A percentile compares a stretch with the other conserved stretches of the same genome.
phyloP scores from a whole-genome alignment of 2,113 vertebrate species.

The Colaptes auratus region DNA sequence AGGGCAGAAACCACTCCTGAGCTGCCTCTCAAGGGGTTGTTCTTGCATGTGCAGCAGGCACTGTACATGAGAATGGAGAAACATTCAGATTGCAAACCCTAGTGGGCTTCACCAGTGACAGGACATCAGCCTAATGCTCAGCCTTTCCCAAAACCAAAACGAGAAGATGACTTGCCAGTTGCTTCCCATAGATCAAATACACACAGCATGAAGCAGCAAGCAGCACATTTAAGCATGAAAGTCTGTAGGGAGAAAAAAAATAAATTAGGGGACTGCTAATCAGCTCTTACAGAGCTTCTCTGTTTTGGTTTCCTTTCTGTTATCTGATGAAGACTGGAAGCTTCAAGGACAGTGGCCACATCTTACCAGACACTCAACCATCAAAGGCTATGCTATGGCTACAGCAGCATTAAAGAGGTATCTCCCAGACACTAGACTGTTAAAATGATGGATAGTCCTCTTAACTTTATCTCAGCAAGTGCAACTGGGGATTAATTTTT shows the following conservation, averaged over 20 bases:
- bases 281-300: background rate
- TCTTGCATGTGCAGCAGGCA: fast-evolving
- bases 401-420: background rate
- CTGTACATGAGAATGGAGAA: fast-evolving
- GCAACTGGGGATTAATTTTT: background rate
- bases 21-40: background rate
- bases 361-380: background rate
- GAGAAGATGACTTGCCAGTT: background rate
- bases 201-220: background rate
- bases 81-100: background rate
- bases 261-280: background rate
- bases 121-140: background rate
- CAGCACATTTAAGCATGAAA: background rate
- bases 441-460: background rate
- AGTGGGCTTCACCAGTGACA: background rate
- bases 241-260: background rate
- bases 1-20: background rate
- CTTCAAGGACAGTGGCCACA: background rate
- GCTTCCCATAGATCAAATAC: background rate
- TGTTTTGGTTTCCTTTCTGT: background rate
- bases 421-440: background rate
- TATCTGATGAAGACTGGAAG: background rate
- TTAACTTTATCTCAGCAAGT: background rate
- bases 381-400: background rate
- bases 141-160: background rate